Evolutionary conservation across 1,140 invertebrate genomes (phyloP).

Genomic region (Hyles euphorbiae): DNA sequence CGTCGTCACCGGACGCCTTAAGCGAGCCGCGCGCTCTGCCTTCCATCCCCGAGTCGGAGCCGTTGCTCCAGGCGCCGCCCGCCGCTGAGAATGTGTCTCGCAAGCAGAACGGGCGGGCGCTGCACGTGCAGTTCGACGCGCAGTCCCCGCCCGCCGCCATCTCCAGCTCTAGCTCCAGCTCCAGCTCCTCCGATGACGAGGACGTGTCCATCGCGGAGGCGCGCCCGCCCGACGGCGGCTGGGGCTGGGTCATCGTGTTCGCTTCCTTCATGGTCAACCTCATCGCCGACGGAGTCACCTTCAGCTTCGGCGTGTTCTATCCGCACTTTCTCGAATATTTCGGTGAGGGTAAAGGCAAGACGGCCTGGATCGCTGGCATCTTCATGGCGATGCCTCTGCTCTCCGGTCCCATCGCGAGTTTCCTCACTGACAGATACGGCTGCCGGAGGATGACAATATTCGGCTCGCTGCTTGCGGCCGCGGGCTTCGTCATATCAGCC

Average conservation of each 20-base stretch:
- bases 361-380: conserved; percentile 91
- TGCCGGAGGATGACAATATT: conserved; percentile 88
- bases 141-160: conserved; percentile 62
- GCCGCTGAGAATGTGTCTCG: conserved; percentile 34
- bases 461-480: conserved; percentile 85
- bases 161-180: conserved; percentile 69
- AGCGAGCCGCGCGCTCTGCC: conserved; percentile 54
- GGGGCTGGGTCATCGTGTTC: conserved; percentile 89
- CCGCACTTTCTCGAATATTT: conserved; percentile 89
- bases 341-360: conserved; percentile 87
- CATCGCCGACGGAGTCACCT: conserved; percentile 92
- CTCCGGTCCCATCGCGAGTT: conserved; percentile 92
- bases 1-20: conserved; percentile 47
- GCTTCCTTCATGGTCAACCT: conserved; percentile 93
- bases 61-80: conserved; percentile 44
- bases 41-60: conserved; percentile 60
- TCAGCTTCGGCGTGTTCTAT: conserved; percentile 91
- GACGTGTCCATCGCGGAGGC: conserved; percentile 80
- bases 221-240: conserved; percentile 84
- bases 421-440: conserved; percentile 90
- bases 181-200: conserved; percentile 77
- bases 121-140: conserved; percentile 78
- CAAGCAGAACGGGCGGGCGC: conserved; percentile 56
- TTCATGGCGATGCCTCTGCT: conserved; percentile 94
- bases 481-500: conserved; percentile 89